Evolutionary conservation across 2,797 vertebrate genomes (phyloP).

Genomic region (Gadopsis bispinosus): DNA sequence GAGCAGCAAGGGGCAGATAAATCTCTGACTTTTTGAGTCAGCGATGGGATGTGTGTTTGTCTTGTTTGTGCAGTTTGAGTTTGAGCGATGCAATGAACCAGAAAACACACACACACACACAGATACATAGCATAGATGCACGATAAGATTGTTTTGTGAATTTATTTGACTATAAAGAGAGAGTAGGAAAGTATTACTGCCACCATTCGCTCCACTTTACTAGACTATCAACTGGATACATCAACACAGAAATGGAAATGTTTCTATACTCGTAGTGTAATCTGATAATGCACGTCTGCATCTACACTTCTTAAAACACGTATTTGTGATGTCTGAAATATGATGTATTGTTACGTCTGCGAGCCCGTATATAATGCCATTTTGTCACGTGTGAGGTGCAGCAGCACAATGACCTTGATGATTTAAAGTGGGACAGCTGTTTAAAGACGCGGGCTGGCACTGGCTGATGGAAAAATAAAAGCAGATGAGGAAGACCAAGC

Average conservation of each 20-base stretch:
- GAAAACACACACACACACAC: background rate
- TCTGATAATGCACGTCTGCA: background rate
- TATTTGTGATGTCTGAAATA: conserved; percentile 4
- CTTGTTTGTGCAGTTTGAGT: conserved; percentile 22
- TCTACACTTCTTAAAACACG: background rate
- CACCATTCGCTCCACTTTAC: conserved; percentile 22
- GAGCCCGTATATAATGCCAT: background rate
- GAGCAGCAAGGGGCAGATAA: conserved; percentile 23
- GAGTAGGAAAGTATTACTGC: conserved; percentile 7
- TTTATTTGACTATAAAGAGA: conserved; percentile 45
- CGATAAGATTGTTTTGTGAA: conserved; percentile 21
- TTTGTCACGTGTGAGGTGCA: background rate
- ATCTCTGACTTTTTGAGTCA: conserved; percentile 41
- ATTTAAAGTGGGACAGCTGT: conserved; percentile 34
- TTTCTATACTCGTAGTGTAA: conserved; percentile 1
- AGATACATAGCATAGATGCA: background rate
- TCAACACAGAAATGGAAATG: conserved; percentile 15
- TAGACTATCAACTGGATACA: conserved; percentile 16
- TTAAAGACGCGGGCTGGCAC: conserved; percentile 15
- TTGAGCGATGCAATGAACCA: conserved; percentile 3
- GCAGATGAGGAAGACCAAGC: conserved; percentile 28
- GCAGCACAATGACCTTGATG: conserved; percentile 22
- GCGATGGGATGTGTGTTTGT: conserved; percentile 2
- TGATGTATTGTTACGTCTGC: conserved; percentile 10
- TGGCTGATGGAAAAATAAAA: conserved; percentile 18